Base-by-base conservation (phyloP, 2,797 vertebrate species). In the Rhinogobio ventralis region DNA sequence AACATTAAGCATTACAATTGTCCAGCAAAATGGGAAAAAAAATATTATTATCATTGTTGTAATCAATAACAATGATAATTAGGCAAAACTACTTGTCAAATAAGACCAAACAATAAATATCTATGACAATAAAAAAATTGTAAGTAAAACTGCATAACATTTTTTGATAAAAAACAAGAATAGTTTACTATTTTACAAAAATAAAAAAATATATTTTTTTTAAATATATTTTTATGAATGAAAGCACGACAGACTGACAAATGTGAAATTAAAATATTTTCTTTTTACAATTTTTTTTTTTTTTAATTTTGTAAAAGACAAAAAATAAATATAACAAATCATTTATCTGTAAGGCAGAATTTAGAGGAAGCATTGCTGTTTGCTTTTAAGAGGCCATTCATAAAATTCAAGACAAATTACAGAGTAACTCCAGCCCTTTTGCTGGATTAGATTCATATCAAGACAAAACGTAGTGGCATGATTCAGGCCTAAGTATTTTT, bases 361-460 rank as follows among this genome's bases (percentile, higher is more conserved):
- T 79, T 73, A 74, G 79, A 89, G 82, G 83, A 90, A 85, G 79
- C 69, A 81, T 80, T 90, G 78, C n/a, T 83, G 88, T 93, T 90
- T 89, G 87, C 91, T 85, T 88, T 86, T 87, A 93, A 92, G 89
- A 92, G 90, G 86, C 89, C 91, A 94, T 92, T 94, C 92, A 94
- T 91, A 94, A 93, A 94, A 79, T 79, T 53, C 78, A 60, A 66
- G 81, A 93, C 87, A 92, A 91, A 93, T 91, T 82, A 88, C 85
- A 84, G 80, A 81, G 71, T 72, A 85, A 76, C 89, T 64, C 87
- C 83, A 53, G 83, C 51, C 64, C 78, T 88, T 89, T 85, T 87
- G 89, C 87, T 90, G 88, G 86, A 92, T 92, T 92, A 93, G 91
- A 95, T 94, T 91, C 89, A 89, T 93, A 94, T 95, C 91, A 86